A percentile compares a stretch with the other conserved stretches of the same genome.
Conservation (phyloP, 2,113 vertebrate genomes). For the Proteles cristata region DNA sequence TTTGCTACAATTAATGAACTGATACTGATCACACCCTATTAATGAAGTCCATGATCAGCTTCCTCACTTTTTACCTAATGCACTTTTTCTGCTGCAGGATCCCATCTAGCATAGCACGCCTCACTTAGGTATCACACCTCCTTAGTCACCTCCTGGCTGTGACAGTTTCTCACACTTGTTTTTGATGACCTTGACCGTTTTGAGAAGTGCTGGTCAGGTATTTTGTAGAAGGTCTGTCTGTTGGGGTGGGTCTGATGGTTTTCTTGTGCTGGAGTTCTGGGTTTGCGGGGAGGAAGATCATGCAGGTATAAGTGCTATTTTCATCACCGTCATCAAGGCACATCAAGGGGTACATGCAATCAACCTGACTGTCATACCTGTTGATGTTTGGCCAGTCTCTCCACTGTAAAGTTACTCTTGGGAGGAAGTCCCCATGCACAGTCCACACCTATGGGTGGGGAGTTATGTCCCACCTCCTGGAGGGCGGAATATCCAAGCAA, state of each 20-base stretch:
- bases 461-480: not conserved
- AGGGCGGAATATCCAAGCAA: too few species aligned
- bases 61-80: not conserved
- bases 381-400: not conserved
- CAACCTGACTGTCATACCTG: accelerated
- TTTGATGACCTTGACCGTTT: not conserved
- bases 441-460: not conserved
- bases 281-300: not conserved
- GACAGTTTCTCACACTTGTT: not conserved
- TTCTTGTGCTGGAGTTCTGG: not conserved
- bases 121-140: not conserved
- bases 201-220: not conserved
- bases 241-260: not conserved
- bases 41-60: not conserved
- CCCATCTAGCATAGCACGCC: too few species aligned
- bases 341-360: not conserved
- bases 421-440: not conserved
- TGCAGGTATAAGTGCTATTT: not conserved
- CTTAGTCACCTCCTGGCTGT: not conserved
- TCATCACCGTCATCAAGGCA: not conserved
- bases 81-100: too few species aligned
- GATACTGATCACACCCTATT: not conserved
- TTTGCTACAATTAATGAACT: not conserved
- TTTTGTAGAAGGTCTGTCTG: not conserved
- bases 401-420: not conserved